Evolutionary conservation across 2,113 vertebrate genomes (phyloP).

Genomic region (Hippolais icterina): DNA sequence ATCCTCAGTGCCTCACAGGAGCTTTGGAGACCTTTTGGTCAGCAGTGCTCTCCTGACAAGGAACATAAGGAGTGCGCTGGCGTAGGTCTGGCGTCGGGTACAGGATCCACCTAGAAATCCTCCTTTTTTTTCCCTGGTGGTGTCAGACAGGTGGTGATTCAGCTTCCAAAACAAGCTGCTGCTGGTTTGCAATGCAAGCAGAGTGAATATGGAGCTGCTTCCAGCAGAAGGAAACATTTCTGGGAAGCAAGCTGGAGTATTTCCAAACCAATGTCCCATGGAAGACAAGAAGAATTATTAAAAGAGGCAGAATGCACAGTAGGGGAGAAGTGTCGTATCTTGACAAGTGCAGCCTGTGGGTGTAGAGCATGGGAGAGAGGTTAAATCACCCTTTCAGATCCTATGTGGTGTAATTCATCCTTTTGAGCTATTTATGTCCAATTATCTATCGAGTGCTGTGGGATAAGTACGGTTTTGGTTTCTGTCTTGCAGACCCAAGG

Average conservation of each 20-base stretch:
- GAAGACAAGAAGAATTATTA: conserved; percentile 59
- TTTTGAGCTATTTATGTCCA: conserved; percentile 43
- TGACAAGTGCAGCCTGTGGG: conserved; percentile 51
- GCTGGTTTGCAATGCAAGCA: conserved; percentile 37
- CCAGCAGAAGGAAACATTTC: conserved; percentile 59
- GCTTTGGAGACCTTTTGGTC: not conserved
- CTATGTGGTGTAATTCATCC: conserved; percentile 12
- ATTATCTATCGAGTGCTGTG: conserved; percentile 32
- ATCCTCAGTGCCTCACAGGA: not conserved
- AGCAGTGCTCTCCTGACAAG: not conserved
- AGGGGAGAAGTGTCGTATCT: conserved; percentile 29
- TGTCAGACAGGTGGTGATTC: conserved; percentile 57
- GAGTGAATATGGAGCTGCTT: conserved; percentile 32
- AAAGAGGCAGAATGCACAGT: conserved; percentile 44
- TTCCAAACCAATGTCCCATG: conserved; percentile 61
- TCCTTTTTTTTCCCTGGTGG: not conserved
- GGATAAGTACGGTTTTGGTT: not conserved
- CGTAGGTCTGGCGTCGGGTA: not conserved
- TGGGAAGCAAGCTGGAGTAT: conserved; percentile 60
- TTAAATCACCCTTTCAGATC: conserved; percentile 51
- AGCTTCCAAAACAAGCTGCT: conserved; percentile 61
- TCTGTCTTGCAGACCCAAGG: not conserved
- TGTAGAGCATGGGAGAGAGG: conserved; percentile 47
- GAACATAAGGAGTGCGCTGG: not conserved
- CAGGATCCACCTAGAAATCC: conserved; percentile 5